Conservation (phyloP, 2,888 invertebrate genomes). For the Podotricha telesiphe region DNA sequence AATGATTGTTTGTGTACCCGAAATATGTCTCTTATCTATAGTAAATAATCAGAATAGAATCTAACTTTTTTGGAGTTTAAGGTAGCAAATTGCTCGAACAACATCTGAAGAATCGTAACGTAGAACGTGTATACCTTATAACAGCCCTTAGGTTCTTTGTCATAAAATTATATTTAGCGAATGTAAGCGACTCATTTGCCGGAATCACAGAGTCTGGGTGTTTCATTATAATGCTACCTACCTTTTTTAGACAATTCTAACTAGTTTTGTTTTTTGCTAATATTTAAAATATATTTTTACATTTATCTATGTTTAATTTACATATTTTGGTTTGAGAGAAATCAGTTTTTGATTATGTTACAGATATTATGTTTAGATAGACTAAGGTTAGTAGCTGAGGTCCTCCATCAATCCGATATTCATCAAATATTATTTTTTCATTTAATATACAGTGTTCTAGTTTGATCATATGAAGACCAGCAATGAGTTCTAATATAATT, state of each 20-base stretch:
- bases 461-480: no score
- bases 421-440: no score
- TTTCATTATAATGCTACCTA: slow-evolving; percentile 43
- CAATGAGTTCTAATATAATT: no score
- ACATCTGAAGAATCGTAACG: slow-evolving; percentile 10
- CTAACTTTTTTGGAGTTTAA: neutral
- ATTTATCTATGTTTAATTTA: neutral
- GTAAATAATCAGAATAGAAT: neutral
- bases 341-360: no score
- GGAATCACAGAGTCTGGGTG: slow-evolving; percentile 33
- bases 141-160: slow-evolving; percentile 37
- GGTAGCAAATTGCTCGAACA: neutral
- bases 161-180: slow-evolving; percentile 33
- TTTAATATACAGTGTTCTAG: no score
- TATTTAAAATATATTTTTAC: neutral
- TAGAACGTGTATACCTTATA: slow-evolving; percentile 32
- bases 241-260: slow-evolving; percentile 46
- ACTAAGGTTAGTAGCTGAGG: no score
- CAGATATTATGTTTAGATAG: no score
- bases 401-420: no score
- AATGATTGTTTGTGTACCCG: neutral
- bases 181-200: slow-evolving; percentile 34
- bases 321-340: slow-evolving; percentile 19
- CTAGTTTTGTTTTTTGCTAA: slow-evolving; percentile 46
- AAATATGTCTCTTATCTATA: neutral